phyloP scores from a whole-genome alignment of 1,140 invertebrate species.

The Drosophila persimilis region DNA sequence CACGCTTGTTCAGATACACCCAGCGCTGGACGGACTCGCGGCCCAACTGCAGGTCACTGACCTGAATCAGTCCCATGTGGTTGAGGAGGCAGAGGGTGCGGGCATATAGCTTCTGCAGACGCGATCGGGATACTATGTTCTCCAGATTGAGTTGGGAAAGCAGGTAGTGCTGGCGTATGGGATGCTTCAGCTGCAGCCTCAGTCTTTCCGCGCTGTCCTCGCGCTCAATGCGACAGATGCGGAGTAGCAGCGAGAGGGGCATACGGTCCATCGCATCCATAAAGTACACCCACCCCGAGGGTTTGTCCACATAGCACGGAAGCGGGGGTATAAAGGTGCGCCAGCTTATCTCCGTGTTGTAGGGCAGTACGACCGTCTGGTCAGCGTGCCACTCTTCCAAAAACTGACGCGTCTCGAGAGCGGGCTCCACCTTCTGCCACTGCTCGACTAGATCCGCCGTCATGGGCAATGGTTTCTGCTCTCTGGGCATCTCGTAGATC shows the following conservation, averaged over 20 bases:
- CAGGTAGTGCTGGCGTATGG: slow-evolving; percentile 87
- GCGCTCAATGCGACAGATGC: slow-evolving; percentile 86
- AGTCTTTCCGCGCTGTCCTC: slow-evolving; percentile 85
- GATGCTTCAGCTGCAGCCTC: slow-evolving; percentile 86
- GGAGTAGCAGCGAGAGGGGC: slow-evolving; percentile 89
- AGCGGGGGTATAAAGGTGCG: slow-evolving; percentile 90
- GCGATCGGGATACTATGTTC: slow-evolving; percentile 48
- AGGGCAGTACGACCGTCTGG: slow-evolving; percentile 82
- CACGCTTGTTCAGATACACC: slow-evolving; percentile 87
- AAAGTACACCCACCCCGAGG: slow-evolving; percentile 89
- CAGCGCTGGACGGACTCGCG: slow-evolving; percentile 88
- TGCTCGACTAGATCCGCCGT: slow-evolving; percentile 81
- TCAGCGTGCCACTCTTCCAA: slow-evolving; percentile 82
- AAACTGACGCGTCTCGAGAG: slow-evolving; percentile 45
- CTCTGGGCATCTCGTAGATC: slow-evolving; percentile 85
- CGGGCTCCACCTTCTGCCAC: slow-evolving; percentile 81
- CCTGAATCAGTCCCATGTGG: slow-evolving; percentile 88
- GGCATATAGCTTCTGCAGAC: slow-evolving; percentile 87
- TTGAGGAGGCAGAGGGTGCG: slow-evolving; percentile 85
- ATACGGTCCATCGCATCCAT: slow-evolving; percentile 89
- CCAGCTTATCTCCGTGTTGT: slow-evolving; percentile 86
- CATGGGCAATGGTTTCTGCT: slow-evolving; percentile 76
- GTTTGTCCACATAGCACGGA: slow-evolving; percentile 86
- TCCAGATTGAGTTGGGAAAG: slow-evolving; percentile 83
- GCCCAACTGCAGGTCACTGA: slow-evolving; percentile 84